A percentile compares a stretch with the other conserved stretches of the same genome.
Conservation (phyloP, 2,113 vertebrate genomes). For the Oophaga pumilio region DNA sequence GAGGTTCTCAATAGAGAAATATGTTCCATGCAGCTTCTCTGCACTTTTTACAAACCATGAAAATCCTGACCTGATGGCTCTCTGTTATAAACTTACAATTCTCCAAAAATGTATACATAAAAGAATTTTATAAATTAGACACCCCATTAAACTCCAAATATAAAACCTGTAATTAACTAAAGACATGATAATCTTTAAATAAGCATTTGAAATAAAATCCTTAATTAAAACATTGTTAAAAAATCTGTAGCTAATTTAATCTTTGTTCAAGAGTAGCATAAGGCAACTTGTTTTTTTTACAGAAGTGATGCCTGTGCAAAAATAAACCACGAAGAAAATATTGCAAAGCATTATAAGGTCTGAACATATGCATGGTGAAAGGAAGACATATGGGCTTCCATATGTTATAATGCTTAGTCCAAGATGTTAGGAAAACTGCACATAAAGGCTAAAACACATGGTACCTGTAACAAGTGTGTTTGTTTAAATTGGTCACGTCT, state of each 20-base stretch:
- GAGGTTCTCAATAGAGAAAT: too few species aligned
- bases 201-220: slow-evolving; percentile 17
- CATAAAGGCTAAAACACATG: slow-evolving; percentile 37
- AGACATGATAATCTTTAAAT: background rate
- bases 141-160: background rate
- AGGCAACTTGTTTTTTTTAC: slow-evolving; percentile 47
- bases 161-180: background rate
- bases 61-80: too few species aligned
- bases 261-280: slow-evolving; percentile 48
- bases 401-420: slow-evolving; percentile 67
- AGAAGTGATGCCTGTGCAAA: slow-evolving; percentile 59
- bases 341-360: slow-evolving; percentile 44
- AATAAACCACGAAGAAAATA: slow-evolving; percentile 65
- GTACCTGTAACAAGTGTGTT: background rate
- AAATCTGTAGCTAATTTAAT: slow-evolving; percentile 28
- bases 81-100: too few species aligned
- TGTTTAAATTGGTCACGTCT: background rate
- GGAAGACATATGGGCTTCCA: slow-evolving; percentile 67
- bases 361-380: slow-evolving; percentile 68
- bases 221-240: slow-evolving; percentile 31
- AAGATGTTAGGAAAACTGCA: slow-evolving; percentile 35
- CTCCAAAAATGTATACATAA: too few species aligned
- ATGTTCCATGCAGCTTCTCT: too few species aligned
- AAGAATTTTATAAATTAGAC: too few species aligned
- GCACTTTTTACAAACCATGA: too few species aligned